Evolutionary conservation across 2,797 vertebrate genomes (phyloP).

Genomic region (Loriculus beryllinus): DNA sequence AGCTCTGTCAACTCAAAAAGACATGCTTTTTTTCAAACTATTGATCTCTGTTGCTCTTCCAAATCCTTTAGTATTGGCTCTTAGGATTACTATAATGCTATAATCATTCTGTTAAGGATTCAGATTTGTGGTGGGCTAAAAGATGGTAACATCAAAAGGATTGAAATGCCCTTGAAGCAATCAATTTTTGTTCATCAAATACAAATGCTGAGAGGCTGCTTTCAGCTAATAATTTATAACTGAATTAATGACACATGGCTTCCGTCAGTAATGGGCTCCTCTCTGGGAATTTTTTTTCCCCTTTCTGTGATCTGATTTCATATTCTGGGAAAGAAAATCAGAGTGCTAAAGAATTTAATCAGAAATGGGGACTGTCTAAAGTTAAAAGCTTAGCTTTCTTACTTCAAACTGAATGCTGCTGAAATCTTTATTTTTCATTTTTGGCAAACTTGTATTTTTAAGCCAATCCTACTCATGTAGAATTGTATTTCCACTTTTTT

Average conservation of each 20-base stretch:
- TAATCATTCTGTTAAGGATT: conserved; percentile 82
- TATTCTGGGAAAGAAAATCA: conserved; percentile 72
- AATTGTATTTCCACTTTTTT: not conserved
- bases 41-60: conserved; percentile 84
- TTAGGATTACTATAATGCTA: conserved; percentile 90
- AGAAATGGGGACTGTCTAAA: conserved; percentile 52
- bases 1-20: conserved; percentile 80
- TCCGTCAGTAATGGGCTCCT: conserved; percentile 63
- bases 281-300: conserved; percentile 60
- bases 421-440: conserved; percentile 29
- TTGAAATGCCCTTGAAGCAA: conserved; percentile 88
- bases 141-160: conserved; percentile 86
- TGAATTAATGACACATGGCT: conserved; percentile 82
- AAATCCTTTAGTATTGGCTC: conserved; percentile 88
- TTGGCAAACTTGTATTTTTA: not conserved
- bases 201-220: conserved; percentile 81
- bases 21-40: conserved; percentile 84
- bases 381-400: conserved; percentile 47
- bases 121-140: conserved; percentile 81
- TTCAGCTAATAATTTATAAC: conserved; percentile 82
- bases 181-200: conserved; percentile 84
- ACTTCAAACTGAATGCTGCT: conserved; percentile 33
- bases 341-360: conserved; percentile 65
- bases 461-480: not conserved
- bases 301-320: conserved; percentile 73